Base-by-base conservation (phyloP, 2,797 vertebrate genomes). In the Onychomys leucogaster region DNA sequence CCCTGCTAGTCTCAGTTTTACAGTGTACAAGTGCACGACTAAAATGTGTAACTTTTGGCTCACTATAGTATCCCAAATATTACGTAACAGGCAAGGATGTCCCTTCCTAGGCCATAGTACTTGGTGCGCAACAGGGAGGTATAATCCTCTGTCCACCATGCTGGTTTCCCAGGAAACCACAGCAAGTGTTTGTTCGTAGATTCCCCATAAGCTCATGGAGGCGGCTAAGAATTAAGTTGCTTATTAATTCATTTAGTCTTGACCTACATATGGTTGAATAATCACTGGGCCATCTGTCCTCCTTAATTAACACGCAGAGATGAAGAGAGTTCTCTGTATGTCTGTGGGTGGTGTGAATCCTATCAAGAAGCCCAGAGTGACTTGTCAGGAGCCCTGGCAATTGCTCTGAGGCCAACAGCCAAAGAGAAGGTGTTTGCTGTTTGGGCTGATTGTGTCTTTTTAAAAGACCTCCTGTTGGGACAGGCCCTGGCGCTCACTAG, bases 181-280 rank as follows among this genome's bases (percentile, higher is more conserved):
- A 52, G 61, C 87, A 77, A 87, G 80, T 94, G 92, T 84, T 91
- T 90, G 91, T 87, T 94, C 95, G 16, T 67, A 91, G 95, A 90
- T 93, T 88, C 63, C 76, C 91, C 78, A 37, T 84, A 95, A 97
- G 96, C 96, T 96, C 67, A 61, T 63, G 81, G 95, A 96, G 96
- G 96, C 67, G 25, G 94, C 94, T 92, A 91, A 92, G 97, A 97
- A 96, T 96, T 96, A 97, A 97, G 98, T 96, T 97, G 97, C 96
- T 97, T 98, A 97, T 96, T 95, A 97, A 97, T 97, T 97, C 94
- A 97, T 96, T 97, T 96, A 96, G 97, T 96, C 95, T 97, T 97
- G 97, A 98, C 97, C 98, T 98, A 96, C 93, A 97, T 97, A 97
- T 96, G 96, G 96, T 93, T 90, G 96, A 95, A 94, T 98, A 95